Percentiles rank a stretch among this genome's conserved stretches.
Conservation (phyloP, 2,113 vertebrate genomes). For the Zosterops hypoxanthus region DNA sequence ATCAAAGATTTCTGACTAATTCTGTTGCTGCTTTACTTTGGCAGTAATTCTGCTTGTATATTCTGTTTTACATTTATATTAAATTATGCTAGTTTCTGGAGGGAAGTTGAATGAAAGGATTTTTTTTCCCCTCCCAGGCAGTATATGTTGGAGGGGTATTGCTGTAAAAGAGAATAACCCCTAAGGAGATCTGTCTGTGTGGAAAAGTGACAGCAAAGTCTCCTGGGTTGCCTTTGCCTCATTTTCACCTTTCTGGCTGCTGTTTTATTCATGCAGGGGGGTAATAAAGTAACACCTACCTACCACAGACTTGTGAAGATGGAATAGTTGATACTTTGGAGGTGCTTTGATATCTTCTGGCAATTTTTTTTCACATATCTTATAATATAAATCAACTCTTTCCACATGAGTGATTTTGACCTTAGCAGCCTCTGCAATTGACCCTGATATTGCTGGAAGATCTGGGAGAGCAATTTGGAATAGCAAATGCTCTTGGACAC, state of each 20-base stretch:
- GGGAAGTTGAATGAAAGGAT: not conserved
- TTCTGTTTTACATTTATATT: not conserved
- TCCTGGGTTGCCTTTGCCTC: not conserved
- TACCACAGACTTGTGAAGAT: not conserved
- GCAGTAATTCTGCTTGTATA: not conserved
- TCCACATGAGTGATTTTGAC: constrained; percentile 27
- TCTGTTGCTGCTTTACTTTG: not conserved
- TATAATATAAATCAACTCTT: constrained; percentile 1
- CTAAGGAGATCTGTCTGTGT: not conserved
- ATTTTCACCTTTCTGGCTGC: not conserved
- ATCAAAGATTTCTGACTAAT: not conserved
- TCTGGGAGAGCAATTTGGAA: not conserved
- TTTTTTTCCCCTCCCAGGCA: not conserved
- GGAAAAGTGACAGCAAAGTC: not conserved
- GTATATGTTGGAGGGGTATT: not conserved
- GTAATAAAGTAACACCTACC: not conserved
- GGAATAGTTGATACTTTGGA: constrained; percentile 3
- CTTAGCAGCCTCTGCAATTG: constrained; percentile 27
- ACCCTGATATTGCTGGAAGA: constrained; percentile 17
- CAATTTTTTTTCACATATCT: not conserved
- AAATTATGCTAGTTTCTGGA: not conserved
- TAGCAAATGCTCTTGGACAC: not conserved
- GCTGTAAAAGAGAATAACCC: not conserved
- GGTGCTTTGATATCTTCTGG: constrained; percentile 10
- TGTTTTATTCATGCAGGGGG: not conserved